Conservation (phyloP, 2,113 vertebrate species). For the Trachemys scripta region DNA sequence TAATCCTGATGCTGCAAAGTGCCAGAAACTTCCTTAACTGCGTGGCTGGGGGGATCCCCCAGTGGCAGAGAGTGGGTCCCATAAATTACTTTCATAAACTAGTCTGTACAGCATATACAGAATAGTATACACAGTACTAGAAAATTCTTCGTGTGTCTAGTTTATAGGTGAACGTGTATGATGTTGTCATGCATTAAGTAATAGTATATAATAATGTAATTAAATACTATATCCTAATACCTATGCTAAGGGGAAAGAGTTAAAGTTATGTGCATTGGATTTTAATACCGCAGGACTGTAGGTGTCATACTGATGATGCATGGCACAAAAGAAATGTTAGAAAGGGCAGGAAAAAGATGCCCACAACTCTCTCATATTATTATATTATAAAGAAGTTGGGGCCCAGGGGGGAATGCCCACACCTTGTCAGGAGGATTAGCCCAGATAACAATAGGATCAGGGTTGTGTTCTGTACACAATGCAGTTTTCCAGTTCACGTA, state of each 20-base stretch:
- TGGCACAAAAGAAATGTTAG: not conserved
- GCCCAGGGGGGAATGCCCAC: not conserved
- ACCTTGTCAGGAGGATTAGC: constrained; percentile 11
- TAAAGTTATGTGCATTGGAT: not conserved
- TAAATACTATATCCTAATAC: too few relatives aligned
- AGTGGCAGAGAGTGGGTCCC: too few relatives aligned
- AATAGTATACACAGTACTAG: too few relatives aligned
- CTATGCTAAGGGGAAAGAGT: not conserved
- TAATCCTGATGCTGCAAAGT: too few relatives aligned
- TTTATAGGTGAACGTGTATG: too few relatives aligned
- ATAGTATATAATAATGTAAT: too few relatives aligned
- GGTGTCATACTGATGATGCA: not conserved
- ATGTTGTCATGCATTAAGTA: too few relatives aligned
- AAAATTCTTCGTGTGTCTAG: too few relatives aligned
- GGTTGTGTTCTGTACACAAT: constrained; percentile 29
- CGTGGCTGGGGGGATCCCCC: too few relatives aligned
- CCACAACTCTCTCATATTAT: not conserved
- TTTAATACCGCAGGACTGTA: not conserved
- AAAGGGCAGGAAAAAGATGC: not conserved
- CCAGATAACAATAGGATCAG: constrained; percentile 37
- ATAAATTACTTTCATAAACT: too few relatives aligned
- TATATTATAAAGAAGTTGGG: not conserved
- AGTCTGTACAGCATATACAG: too few relatives aligned
- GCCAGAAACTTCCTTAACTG: too few relatives aligned
- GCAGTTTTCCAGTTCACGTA: constrained; percentile 13